phyloP scores from a whole-genome alignment of 2,113 vertebrate genomes.

The Pollimyrus isidori region DNA sequence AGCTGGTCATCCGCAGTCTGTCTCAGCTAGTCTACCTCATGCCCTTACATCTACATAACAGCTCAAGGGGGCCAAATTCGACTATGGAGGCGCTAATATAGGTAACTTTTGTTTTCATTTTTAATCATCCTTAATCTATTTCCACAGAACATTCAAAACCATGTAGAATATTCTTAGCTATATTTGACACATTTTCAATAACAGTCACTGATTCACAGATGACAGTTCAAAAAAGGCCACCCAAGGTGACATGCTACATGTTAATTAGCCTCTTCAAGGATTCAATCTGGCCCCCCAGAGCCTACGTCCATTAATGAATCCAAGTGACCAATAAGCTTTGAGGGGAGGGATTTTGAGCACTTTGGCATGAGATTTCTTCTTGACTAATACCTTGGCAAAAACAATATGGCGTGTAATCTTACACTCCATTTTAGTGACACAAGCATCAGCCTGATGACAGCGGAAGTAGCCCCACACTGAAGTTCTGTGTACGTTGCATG shows the following conservation, averaged over 20 bases:
- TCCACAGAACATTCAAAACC: neutral
- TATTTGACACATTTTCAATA: neutral
- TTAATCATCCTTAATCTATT: neutral
- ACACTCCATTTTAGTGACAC: neutral
- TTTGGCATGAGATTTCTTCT: constrained; percentile 15
- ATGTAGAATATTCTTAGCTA: constrained; percentile 2
- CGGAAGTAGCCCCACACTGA: neutral
- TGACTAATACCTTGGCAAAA: constrained; percentile 35
- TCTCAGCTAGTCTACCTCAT: neutral
- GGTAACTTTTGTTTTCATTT: neutral
- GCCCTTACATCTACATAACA: neutral
- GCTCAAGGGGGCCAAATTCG: neutral
- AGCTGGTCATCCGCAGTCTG: neutral
- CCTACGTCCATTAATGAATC: constrained; percentile 17
- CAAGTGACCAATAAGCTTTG: constrained; percentile 15
- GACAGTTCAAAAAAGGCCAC: neutral
- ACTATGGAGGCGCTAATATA: neutral
- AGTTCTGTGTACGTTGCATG: neutral
- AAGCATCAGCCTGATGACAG: neutral
- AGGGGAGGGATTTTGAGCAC: constrained; percentile 34
- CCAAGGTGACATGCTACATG: neutral
- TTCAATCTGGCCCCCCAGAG: neutral
- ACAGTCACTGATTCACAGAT: constrained; percentile 2
- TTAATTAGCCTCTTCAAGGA: neutral
- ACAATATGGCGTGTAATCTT: neutral